These are phyloP conservation scores for Mellilla xanthometata DNA, from an alignment of 2,888 invertebrate genomes.

Conservation along the genomic window DNA sequence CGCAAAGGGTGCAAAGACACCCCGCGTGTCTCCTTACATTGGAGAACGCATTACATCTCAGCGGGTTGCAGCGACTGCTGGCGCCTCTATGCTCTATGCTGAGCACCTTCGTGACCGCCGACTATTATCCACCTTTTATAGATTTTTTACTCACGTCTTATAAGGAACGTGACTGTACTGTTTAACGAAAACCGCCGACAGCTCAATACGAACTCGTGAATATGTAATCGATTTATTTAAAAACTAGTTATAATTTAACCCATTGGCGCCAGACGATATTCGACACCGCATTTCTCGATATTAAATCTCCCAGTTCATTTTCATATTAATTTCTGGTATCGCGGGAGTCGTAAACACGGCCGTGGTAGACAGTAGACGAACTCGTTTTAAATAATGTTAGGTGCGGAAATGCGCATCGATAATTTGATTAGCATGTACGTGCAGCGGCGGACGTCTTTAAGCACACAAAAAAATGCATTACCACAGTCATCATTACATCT, in stretches of 20 bases:
- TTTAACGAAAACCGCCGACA: slow-evolving; percentile 61
- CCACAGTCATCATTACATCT: slow-evolving; percentile 72
- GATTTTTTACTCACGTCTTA: slow-evolving; percentile 61
- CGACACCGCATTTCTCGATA: slow-evolving; percentile 27
- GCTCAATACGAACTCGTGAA: slow-evolving; percentile 60
- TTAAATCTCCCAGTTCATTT: slow-evolving; percentile 24
- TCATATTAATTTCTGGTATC: slow-evolving; percentile 26
- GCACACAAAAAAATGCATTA: slow-evolving; percentile 75
- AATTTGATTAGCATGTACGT: slow-evolving; percentile 68
- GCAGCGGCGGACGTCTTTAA: slow-evolving; percentile 60
- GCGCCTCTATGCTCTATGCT: slow-evolving; percentile 67
- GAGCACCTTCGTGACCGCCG: slow-evolving; percentile 70
- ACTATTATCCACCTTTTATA: slow-evolving; percentile 73
- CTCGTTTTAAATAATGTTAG: slow-evolving; percentile 66
- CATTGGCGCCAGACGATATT: slow-evolving; percentile 30
- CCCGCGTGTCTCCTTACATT: slow-evolving; percentile 44
- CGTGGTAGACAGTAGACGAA: slow-evolving; percentile 39
- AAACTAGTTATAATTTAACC: slow-evolving; percentile 41
- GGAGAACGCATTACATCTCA: slow-evolving; percentile 59
- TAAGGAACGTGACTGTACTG: slow-evolving; percentile 64
- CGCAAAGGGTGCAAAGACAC: slow-evolving; percentile 21
- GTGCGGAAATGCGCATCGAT: slow-evolving; percentile 67
- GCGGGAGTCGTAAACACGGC: slow-evolving; percentile 20
- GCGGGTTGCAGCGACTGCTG: slow-evolving; percentile 68
- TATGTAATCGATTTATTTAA: slow-evolving; percentile 56